These are phyloP conservation scores for Sphenodon punctatus DNA, from an alignment of 2,797 vertebrate genomes.

Conservation along the genomic window DNA sequence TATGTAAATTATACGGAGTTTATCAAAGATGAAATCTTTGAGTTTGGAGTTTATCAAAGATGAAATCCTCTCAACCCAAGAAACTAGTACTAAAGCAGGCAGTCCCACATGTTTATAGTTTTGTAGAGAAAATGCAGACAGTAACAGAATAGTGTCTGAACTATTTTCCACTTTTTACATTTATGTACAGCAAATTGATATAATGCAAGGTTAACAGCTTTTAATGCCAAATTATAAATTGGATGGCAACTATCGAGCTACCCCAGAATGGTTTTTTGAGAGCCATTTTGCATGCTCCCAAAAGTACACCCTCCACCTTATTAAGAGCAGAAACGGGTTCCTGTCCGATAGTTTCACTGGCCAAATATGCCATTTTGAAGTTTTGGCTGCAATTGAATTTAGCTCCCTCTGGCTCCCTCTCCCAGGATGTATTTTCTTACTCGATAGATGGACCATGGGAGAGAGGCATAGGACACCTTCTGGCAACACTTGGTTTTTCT, in stretches of 20 bases:
- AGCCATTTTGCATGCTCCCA: no score
- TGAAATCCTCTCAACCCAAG: conserved; percentile 61
- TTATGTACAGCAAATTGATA: conserved; percentile 68
- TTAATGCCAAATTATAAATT: conserved; percentile 67
- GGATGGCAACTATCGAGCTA: conserved; percentile 43
- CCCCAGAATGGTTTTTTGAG: no score
- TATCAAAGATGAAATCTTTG: conserved; percentile 70
- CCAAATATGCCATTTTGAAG: no score
- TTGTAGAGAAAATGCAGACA: conserved; percentile 63
- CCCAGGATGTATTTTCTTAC: no score
- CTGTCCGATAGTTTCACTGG: no score
- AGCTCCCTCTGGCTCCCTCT: no score
- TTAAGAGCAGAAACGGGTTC: no score
- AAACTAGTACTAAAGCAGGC: conserved; percentile 57
- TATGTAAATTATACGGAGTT: conserved; percentile 62
- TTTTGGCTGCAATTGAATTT: no score
- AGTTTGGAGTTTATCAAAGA: conserved; percentile 70
- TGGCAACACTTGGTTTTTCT: no score
- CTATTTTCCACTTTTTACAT: conserved; percentile 54
- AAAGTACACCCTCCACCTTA: no score
- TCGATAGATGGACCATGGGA: no score
- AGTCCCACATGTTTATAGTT: conserved; percentile 73
- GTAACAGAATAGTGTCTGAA: conserved; percentile 61
- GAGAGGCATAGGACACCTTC: not conserved
- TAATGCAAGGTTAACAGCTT: conserved; percentile 68